These are phyloP conservation scores for Agapornis canus DNA, from an alignment of 2,797 vertebrate species.

Conservation along the genomic window DNA sequence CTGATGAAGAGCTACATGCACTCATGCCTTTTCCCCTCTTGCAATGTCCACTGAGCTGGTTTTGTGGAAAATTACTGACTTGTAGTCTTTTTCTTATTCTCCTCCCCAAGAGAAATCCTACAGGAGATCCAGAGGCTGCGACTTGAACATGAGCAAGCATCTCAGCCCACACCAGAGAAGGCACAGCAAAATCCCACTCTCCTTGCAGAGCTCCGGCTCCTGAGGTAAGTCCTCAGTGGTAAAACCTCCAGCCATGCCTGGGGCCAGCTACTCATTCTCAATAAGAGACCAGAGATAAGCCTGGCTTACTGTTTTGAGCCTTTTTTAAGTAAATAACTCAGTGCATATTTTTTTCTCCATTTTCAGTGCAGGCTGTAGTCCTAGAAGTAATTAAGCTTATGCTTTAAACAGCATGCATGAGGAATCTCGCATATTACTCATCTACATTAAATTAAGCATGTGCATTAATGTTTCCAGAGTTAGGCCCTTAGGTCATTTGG, in stretches of 20 bases:
- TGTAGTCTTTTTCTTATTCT: background rate
- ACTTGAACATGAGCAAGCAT: constrained; percentile 95
- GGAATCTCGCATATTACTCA: background rate
- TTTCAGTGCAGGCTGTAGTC: background rate
- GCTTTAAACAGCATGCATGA: background rate
- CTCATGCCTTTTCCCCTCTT: background rate
- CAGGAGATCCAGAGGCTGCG: constrained; percentile 97
- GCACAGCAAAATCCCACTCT: constrained; percentile 96
- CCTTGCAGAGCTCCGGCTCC: constrained; percentile 92
- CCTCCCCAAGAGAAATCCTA: constrained; percentile 88
- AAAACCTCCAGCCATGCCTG: background rate
- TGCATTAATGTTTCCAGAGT: constrained; percentile 2
- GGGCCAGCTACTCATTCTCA: background rate
- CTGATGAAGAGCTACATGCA: background rate
- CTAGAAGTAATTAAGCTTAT: constrained; percentile 7
- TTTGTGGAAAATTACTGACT: constrained; percentile 7
- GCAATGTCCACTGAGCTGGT: background rate
- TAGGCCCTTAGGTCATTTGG: background rate
- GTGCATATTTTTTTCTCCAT: background rate
- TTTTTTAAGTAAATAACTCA: background rate
- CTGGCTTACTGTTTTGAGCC: background rate
- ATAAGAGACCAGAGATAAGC: background rate
- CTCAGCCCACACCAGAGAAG: constrained; percentile 91
- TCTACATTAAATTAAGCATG: background rate
- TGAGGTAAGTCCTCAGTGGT: constrained; percentile 81